Conservation (phyloP, 1,140 invertebrate genomes). For the Magallana ariakensis region DNA sequence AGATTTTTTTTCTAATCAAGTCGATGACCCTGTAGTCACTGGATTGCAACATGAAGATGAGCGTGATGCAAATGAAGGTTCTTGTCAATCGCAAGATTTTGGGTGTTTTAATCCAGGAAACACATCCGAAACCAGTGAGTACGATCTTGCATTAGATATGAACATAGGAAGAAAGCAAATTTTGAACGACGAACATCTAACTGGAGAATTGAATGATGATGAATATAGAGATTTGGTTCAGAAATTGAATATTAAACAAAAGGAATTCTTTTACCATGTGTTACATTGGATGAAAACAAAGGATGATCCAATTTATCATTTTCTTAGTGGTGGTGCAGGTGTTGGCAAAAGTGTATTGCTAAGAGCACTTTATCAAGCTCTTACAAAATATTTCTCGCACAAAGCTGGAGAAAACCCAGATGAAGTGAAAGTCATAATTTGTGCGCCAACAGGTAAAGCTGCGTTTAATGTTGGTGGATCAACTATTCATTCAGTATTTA, state of each 20-base stretch:
- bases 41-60: conserved; percentile 48
- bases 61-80: conserved; percentile 31
- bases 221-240: conserved; percentile 40
- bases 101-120: conserved; percentile 54
- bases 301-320: conserved; percentile 1
- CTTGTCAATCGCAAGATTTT: neutral
- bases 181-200: neutral
- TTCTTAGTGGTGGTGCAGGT: conserved; percentile 50
- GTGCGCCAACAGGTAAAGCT: conserved; percentile 64
- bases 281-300: neutral
- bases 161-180: conserved; percentile 25
- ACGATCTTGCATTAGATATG: conserved; percentile 58
- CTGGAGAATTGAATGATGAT: conserved; percentile 42
- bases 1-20: neutral
- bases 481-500: conserved; percentile 57
- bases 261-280: conserved; percentile 45
- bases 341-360: conserved; percentile 51
- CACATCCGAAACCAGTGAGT: neutral
- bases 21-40: conserved; percentile 2
- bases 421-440: conserved; percentile 44
- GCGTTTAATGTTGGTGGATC: conserved; percentile 56
- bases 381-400: conserved; percentile 45
- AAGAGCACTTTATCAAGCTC: conserved; percentile 51
- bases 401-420: conserved; percentile 47
- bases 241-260: conserved; percentile 55